These are phyloP conservation scores for Hybos culiciformis DNA, from an alignment of 2,888 invertebrate species.

Conservation along the genomic window DNA sequence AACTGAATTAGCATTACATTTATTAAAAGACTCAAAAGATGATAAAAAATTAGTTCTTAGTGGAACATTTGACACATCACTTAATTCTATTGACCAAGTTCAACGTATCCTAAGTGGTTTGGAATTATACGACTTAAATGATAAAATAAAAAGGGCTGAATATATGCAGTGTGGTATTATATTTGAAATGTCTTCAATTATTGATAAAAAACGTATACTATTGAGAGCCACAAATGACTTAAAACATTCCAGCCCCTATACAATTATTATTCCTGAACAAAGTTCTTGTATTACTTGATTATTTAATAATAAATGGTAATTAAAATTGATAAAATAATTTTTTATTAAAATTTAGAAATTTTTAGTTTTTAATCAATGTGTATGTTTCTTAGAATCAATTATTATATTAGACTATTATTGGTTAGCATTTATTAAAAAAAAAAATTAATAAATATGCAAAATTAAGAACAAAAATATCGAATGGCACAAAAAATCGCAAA, in stretches of 20 bases:
- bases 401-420: too few species aligned
- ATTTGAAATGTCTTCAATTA: constrained; percentile 2
- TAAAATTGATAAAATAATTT: not conserved
- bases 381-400: not conserved
- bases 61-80: not conserved
- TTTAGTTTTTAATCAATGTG: not conserved
- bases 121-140: constrained; percentile 5
- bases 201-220: constrained; percentile 5
- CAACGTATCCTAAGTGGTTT: constrained; percentile 2
- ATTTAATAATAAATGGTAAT: not conserved
- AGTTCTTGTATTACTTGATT: not conserved
- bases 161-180: constrained; percentile 3
- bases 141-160: constrained; percentile 2
- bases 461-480: too few species aligned
- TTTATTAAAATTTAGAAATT: not conserved
- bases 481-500: too few species aligned
- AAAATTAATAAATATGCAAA: too few species aligned
- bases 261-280: not conserved
- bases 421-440: too few species aligned
- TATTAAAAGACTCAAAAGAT: not conserved
- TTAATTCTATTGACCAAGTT: not conserved
- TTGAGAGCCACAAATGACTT: not conserved
- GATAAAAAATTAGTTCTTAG: not conserved
- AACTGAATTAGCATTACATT: not conserved
- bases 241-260: too few species aligned